Base-by-base conservation (phyloP, 2,797 vertebrate species). In the Poeciliopsis turneri region DNA sequence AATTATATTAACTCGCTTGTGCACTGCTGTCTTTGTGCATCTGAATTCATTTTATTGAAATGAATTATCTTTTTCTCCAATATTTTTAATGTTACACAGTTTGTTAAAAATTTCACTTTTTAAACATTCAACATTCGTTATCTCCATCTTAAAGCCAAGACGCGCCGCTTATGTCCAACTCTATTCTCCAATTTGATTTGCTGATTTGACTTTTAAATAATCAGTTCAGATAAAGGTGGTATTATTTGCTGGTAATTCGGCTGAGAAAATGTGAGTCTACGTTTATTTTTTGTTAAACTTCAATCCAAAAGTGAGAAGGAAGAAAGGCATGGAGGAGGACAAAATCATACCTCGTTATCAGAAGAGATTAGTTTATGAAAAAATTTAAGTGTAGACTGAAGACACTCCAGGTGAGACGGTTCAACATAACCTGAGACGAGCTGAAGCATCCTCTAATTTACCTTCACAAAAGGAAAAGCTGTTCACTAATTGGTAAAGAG, bases 391-490 rank as follows among this genome's bases (percentile, higher is more conserved):
- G 4, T 28, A 1, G 0, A 0, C 6, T 2, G 28, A 39, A 70
- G 70, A 25, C 66, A 39, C 68, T 76, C 25, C 13, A 64, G 74
- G 75, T 82, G 75, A 81, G 71, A 61, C 16, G 2, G 70, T 61
- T 77, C 20, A 39, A 28, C 80, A 71, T 74, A 55, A 74, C 75
- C 78, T 75, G 72, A 68, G 53, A 77, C 8, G n/a, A 70, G 36
- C 55, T 83, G 78, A 83, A 84, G 73, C 70, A 86, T 84, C 82
- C 76, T 81, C 70, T 71, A 68, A 73, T 72, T 79, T 69, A 69
- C 1, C 2, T 0, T 2, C 49, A 18, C 30, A 51, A 78, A 88
- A 79, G 45, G 70, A 80, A 76, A 77, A 46, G 36, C 74, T 75
- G 69, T 80, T 87, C 64, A 55, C 51, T 82, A 57, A 76, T 80